A percentile compares a stretch with the other conserved stretches of the same genome.
These are phyloP conservation scores for Gambusia holbrooki DNA, from an alignment of 2,113 vertebrate species.

Conservation along the genomic window DNA sequence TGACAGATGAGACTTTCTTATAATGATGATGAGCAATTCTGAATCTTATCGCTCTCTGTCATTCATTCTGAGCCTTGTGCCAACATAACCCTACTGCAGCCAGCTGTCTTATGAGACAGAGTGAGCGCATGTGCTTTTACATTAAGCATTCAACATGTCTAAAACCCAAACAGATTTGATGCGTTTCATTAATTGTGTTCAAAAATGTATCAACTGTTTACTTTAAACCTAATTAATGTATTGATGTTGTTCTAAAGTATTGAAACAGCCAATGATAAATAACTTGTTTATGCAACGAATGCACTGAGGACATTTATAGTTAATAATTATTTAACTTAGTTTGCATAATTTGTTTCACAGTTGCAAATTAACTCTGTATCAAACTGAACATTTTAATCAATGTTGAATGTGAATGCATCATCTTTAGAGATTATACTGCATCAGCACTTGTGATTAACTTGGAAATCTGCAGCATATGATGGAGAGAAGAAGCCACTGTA, in stretches of 20 bases:
- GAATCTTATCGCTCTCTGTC: conserved; percentile 30
- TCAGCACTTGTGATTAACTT: conserved; percentile 20
- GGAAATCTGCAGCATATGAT: conserved; percentile 18
- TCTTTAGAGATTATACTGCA: conserved; percentile 15
- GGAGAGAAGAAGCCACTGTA: conserved; percentile 14
- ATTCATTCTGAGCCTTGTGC: conserved; percentile 1
- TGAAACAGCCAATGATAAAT: conserved; percentile 30
- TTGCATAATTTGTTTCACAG: neutral
- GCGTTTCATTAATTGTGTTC: conserved; percentile 33
- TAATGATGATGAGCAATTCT: conserved; percentile 34
- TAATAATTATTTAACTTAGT: conserved; percentile 20
- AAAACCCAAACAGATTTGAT: conserved; percentile 12
- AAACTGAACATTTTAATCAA: neutral
- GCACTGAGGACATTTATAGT: conserved; percentile 36
- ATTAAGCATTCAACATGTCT: conserved; percentile 3
- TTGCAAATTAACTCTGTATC: neutral
- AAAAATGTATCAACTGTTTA: conserved; percentile 30
- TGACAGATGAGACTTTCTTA: conserved; percentile 38
- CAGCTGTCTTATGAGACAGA: conserved; percentile 3
- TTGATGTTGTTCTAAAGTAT: conserved; percentile 14
- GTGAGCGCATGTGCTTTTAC: neutral
- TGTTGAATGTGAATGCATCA: conserved; percentile 10
- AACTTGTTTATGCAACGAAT: conserved; percentile 34
- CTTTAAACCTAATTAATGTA: conserved; percentile 26
- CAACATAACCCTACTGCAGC: neutral